These are phyloP conservation scores for Vanessa atalanta DNA, from an alignment of 1,140 invertebrate species.

Conservation along the genomic window DNA sequence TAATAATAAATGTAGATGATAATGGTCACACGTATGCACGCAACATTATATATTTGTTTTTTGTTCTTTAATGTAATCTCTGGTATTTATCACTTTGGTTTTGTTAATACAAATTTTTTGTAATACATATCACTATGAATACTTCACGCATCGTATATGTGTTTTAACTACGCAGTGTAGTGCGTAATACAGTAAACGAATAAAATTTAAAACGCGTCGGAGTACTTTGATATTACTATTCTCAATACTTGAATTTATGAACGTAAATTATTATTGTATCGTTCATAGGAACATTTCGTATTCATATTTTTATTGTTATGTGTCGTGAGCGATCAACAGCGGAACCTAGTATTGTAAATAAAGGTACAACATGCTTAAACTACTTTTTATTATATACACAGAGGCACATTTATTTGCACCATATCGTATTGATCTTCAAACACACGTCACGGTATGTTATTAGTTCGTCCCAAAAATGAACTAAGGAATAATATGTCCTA, in stretches of 20 bases:
- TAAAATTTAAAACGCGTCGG: too few relatives aligned
- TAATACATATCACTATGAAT: too few relatives aligned
- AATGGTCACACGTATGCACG: slow-evolving; percentile 6
- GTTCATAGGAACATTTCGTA: neutral
- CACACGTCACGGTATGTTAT: neutral
- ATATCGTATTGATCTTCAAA: slow-evolving; percentile 32
- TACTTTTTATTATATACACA: neutral
- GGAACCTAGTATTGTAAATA: neutral
- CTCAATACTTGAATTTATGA: neutral
- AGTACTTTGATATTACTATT: too few relatives aligned
- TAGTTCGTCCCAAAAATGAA: neutral
- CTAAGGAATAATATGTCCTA: too few relatives aligned
- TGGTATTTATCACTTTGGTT: too few relatives aligned
- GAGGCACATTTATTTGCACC: slow-evolving; percentile 30
- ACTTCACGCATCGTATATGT: too few relatives aligned
- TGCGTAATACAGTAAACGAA: too few relatives aligned
- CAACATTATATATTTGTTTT: neutral
- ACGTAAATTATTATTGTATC: neutral
- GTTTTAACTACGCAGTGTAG: too few relatives aligned
- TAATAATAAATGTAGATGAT: neutral
- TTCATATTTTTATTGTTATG: slow-evolving; percentile 9
- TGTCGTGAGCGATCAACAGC: neutral
- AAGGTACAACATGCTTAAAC: neutral
- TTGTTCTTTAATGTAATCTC: too few relatives aligned
- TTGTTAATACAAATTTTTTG: too few relatives aligned